These are phyloP conservation scores for Anaspis maculata DNA, from an alignment of 2,888 invertebrate genomes.

Conservation along the genomic window DNA sequence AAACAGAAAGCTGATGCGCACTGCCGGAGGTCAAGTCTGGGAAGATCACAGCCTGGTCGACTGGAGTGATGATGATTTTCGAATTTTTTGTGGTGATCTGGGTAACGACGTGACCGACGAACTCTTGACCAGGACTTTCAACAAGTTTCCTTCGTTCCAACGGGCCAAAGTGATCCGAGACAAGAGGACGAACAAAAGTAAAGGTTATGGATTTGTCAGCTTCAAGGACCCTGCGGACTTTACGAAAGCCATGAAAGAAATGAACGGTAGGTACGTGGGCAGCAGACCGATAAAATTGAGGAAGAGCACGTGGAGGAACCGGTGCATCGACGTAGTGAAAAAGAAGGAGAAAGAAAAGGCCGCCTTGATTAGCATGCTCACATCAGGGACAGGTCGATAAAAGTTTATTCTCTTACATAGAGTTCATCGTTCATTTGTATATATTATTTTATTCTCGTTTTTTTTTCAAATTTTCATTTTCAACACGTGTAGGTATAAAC, in stretches of 20 bases:
- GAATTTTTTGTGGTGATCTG: conserved; percentile 98
- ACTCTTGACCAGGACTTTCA: conserved; percentile 89
- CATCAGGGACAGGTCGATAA: conserved; percentile 45
- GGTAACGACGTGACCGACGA: conserved; percentile 99
- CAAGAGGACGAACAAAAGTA: conserved; percentile 94
- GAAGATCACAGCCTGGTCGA: conserved; percentile 89
- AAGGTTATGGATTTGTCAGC: conserved; percentile 98
- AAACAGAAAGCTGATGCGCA: conserved; percentile 68
- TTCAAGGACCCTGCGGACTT: conserved; percentile 97
- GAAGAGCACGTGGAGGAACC: conserved; percentile 93
- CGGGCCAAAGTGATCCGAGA: conserved; percentile 94
- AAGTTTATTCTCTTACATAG: neutral
- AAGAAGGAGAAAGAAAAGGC: conserved; percentile 96
- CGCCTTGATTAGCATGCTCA: conserved; percentile 64
- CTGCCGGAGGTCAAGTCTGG: conserved; percentile 93
- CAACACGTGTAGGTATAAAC: no score
- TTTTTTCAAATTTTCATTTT: conserved; percentile 1
- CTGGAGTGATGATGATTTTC: conserved; percentile 98
- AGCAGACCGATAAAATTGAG: conserved; percentile 95
- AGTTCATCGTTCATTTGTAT: neutral
- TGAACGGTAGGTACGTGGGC: conserved; percentile 99
- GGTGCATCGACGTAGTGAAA: conserved; percentile 86
- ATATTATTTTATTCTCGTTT: neutral
- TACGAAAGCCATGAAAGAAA: conserved; percentile 97
- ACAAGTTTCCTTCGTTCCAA: conserved; percentile 87